Evolutionary conservation across 53 echinoderm and acorn worm species (phyloP), one percentile per base, ranked within the genome.

Genomic region (Antedon mediterranea): DNA sequence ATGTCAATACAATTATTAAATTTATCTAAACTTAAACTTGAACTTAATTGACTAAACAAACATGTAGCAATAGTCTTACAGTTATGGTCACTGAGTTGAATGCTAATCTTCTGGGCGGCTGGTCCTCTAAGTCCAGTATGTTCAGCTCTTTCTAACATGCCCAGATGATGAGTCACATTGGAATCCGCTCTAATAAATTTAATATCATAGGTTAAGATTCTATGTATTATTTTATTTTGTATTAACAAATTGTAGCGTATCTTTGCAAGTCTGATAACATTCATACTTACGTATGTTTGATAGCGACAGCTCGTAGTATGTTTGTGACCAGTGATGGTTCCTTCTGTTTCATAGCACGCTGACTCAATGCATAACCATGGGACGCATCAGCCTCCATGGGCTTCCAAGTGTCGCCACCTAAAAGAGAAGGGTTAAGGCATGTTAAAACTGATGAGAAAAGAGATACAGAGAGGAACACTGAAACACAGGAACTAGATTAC

Each of bases 91-190:
- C 95, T 95, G 11, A 95, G 86, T 41, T 95, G 95, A 3, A 87
- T 83, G 32, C 95, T 89, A 43, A 95, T 95, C 74, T 90, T 74
- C 14, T 84, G 77, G 6, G 85, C 89, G 13, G 91, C 91, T 0
- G 95, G 95, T 33, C 95, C 95, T 29, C 88, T 89, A 20, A 95
- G 43, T 0, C 95, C 95, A 14, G 87, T 89, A 29, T 87, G 80
- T 32, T 71, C 32, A 5, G 34, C 34, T 32, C 34, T 33, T 33
- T 32, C 32, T 9, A 34, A 18, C 57, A 57, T 57, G 20, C 57
- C 57, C 6, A 23, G 14, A 57, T 57, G 57, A 57, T 26, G 57
- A 23, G 9, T 8, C 9, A 57, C 2, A 26, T 57, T 8, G 57
- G 57, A 18, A n/a, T n/a, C n/a, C n/a, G n/a, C n/a, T n/a, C n/a